Percentiles rank a stretch among this genome's conserved stretches.
These are phyloP conservation scores for Bimastos eiseni DNA, from an alignment of 2,888 invertebrate species.

Conservation along the genomic window DNA sequence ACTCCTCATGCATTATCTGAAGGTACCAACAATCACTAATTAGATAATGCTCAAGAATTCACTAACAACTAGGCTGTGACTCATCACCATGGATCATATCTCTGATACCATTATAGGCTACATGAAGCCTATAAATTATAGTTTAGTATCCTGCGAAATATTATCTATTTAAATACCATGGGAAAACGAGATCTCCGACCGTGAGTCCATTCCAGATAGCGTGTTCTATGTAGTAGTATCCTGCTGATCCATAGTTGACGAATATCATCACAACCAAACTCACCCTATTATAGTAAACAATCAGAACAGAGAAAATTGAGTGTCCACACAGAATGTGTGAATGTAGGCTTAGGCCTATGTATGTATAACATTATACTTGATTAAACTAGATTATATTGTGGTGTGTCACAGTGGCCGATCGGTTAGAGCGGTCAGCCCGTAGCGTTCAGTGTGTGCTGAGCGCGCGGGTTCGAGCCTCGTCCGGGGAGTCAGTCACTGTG, in stretches of 20 bases:
- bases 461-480: too few species aligned
- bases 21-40: too few species aligned
- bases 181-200: conserved; percentile 90
- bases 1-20: too few species aligned
- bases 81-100: background rate
- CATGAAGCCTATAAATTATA: background rate
- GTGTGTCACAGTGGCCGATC: too few species aligned
- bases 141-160: background rate
- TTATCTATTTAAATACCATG: conserved; percentile 68
- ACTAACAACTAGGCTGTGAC: background rate
- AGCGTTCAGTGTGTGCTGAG: too few species aligned
- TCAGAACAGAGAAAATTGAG: background rate
- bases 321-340: background rate
- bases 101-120: background rate
- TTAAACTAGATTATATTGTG: too few species aligned
- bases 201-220: conserved; percentile 90
- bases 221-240: conserved; percentile 84
- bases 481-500: too few species aligned
- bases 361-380: too few species aligned
- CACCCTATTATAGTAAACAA: conserved; percentile 48
- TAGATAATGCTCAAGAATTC: too few species aligned
- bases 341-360: background rate
- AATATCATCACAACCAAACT: conserved; percentile 78
- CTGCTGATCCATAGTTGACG: conserved; percentile 84
- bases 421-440: too few species aligned